Evolutionary conservation across 2,888 invertebrate species (phyloP).

Genomic region (Drosophila suboccidentalis): DNA sequence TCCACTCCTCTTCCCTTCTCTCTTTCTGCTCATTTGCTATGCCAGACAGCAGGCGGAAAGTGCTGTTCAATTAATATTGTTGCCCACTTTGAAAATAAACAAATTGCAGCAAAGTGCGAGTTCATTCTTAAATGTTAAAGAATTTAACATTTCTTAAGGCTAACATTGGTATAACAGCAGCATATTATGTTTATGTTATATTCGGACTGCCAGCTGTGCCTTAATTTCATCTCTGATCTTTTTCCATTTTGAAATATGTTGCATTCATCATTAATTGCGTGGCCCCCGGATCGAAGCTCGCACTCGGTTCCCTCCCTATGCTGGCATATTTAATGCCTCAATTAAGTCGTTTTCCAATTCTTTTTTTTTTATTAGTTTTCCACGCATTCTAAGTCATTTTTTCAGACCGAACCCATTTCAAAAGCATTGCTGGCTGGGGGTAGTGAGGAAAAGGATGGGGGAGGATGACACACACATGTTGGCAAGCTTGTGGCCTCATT

Average conservation of each 20-base stretch:
- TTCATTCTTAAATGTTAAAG: conserved; percentile 3
- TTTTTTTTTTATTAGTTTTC: conserved; percentile 56
- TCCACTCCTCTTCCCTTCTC: neutral
- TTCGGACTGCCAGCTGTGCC: conserved; percentile 37
- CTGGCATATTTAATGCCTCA: conserved; percentile 69
- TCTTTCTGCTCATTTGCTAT: conserved; percentile 45
- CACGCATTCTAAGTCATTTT: conserved; percentile 49
- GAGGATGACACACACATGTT: conserved; percentile 39
- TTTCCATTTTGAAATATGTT: conserved; percentile 21
- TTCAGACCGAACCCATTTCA: conserved; percentile 23
- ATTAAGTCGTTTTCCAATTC: conserved; percentile 65
- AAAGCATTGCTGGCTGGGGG: neutral
- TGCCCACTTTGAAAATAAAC: conserved; percentile 56
- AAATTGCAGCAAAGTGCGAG: conserved; percentile 45
- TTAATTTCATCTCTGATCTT: conserved; percentile 18
- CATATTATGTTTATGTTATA: conserved; percentile 10
- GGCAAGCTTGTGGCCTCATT: conserved; percentile 51
- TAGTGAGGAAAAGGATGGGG: neutral
- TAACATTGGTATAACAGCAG: conserved; percentile 6
- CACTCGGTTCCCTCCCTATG: conserved; percentile 10
- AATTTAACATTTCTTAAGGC: conserved; percentile 13
- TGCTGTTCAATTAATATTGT: conserved; percentile 70
- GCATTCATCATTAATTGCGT: conserved; percentile 54
- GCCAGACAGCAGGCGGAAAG: conserved; percentile 52
- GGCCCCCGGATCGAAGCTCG: conserved; percentile 23